Conservation (phyloP, 2,113 vertebrate species). For the Callithrix jacchus region DNA sequence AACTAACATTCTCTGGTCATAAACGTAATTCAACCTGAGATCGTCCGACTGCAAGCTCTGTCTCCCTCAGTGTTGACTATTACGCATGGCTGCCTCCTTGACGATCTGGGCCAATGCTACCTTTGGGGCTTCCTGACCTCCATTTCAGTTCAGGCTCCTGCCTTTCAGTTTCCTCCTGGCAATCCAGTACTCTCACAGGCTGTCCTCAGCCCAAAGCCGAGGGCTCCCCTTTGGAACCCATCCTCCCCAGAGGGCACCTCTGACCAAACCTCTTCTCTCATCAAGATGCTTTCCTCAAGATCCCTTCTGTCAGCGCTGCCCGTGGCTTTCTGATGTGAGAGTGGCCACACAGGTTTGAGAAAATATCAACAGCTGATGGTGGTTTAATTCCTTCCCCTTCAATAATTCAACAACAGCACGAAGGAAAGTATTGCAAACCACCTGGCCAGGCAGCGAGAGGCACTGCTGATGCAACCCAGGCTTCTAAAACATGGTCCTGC, state of each 20-base stretch:
- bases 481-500: too few species aligned
- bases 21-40: background rate
- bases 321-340: background rate
- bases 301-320: background rate
- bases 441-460: background rate
- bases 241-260: background rate
- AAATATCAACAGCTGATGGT: background rate
- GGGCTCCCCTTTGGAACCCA: background rate
- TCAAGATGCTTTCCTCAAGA: background rate
- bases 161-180: background rate
- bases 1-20: background rate
- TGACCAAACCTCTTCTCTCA: background rate
- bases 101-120: background rate
- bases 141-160: background rate
- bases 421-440: background rate
- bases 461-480: background rate
- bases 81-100: accelerated
- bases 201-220: background rate
- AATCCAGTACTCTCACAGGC: accelerated
- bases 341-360: background rate
- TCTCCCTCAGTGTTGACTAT: background rate
- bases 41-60: background rate
- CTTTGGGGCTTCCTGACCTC: background rate
- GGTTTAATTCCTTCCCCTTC: background rate
- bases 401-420: background rate